Percentiles rank a stretch among this genome's conserved stretches.
Conservation (phyloP, 2,113 vertebrate species). For the Psittacus erithacus region DNA sequence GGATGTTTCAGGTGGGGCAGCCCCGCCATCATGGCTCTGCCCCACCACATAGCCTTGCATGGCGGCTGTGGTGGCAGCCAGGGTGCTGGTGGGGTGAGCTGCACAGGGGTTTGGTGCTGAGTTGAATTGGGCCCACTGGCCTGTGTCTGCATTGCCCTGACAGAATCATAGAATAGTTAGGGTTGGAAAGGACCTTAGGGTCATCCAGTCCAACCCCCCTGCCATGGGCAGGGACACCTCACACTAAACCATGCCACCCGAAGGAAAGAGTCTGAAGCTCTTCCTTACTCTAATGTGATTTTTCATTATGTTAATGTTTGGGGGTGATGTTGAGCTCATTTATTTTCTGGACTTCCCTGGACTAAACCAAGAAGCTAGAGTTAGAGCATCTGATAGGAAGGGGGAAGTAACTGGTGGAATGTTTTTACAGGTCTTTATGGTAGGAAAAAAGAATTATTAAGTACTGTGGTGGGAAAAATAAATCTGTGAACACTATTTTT, state of each 20-base stretch:
- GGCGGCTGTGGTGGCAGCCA: not conserved
- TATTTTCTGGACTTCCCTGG: not conserved
- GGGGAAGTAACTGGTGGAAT: not conserved
- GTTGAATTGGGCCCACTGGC: not conserved
- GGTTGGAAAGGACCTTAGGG: too few relatives aligned
- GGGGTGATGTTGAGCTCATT: not conserved
- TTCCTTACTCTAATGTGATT: rapidly evolving
- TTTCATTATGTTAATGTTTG: not conserved
- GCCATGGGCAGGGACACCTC: too few relatives aligned
- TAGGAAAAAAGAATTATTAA: not conserved
- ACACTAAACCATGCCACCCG: too few relatives aligned
- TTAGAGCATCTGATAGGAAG: not conserved
- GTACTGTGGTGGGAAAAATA: rapidly evolving
- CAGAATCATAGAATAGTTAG: too few relatives aligned
- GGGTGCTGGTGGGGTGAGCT: not conserved
- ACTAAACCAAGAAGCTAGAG: not conserved
- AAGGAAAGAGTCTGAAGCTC: not conserved
- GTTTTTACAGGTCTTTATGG: not conserved
- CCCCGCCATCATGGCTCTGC: rapidly evolving
- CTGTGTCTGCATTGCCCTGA: rapidly evolving
- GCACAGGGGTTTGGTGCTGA: rapidly evolving
- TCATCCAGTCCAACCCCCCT: too few relatives aligned
- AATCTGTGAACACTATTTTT: not conserved
- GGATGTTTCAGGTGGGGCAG: not conserved
- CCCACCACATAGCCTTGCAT: rapidly evolving